A percentile compares a stretch with the other conserved stretches of the same genome.
Evolutionary conservation across 2,888 invertebrate genomes (phyloP).

Genomic region (Isoperla grammatica): DNA sequence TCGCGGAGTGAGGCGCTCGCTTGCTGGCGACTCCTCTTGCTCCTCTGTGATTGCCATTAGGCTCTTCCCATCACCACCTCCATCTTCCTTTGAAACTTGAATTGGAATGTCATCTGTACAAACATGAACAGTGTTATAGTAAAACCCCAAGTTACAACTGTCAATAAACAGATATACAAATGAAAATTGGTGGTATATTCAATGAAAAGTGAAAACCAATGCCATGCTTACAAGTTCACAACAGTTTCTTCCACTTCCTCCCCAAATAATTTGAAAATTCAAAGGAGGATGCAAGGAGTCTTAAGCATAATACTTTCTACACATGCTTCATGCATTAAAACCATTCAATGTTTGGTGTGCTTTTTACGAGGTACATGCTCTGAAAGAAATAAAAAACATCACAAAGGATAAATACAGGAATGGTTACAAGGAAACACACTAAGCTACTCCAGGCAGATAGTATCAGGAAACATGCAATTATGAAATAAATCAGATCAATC

Average conservation of each 20-base stretch:
- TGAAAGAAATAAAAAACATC: conserved; percentile 13
- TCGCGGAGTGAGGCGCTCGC: conserved; percentile 27
- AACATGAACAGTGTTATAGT: conserved; percentile 28
- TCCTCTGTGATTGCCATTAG: conserved; percentile 36
- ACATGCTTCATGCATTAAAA: conserved; percentile 14
- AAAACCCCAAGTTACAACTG: not conserved
- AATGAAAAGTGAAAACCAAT: not conserved
- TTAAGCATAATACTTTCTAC: not conserved
- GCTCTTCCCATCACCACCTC: conserved; percentile 48
- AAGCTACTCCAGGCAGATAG: too few relatives aligned
- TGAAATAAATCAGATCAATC: not conserved
- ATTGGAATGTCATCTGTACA: conserved; percentile 83
- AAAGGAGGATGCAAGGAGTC: not conserved
- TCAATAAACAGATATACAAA: not conserved
- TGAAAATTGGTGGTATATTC: not conserved
- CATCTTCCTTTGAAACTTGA: conserved; percentile 61
- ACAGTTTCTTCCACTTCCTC: not conserved
- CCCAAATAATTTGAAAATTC: not conserved
- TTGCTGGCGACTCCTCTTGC: conserved; percentile 22
- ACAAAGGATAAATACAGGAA: not conserved
- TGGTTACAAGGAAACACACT: too few relatives aligned
- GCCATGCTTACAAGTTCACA: conserved; percentile 9
- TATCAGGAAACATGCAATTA: not conserved
- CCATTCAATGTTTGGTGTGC: not conserved
- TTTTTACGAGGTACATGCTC: conserved; percentile 19